phyloP scores from a whole-genome alignment of 2,888 invertebrate species.

The Epirrhoe tristata region DNA sequence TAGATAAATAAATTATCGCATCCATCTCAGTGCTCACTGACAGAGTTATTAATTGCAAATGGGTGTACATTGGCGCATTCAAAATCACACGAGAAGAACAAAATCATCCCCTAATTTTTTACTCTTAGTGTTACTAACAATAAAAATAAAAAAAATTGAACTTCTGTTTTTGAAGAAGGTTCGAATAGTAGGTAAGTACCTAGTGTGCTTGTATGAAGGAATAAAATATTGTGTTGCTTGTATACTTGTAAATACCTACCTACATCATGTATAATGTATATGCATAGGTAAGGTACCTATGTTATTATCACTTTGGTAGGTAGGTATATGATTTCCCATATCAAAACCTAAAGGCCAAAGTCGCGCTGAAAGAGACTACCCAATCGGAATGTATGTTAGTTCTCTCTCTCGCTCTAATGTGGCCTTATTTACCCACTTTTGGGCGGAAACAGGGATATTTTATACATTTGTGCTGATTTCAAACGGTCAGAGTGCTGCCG shows the following conservation, averaged over 20 bases:
- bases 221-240: not conserved
- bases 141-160: no score
- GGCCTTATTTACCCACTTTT: slow-evolving; percentile 34
- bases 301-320: slow-evolving; percentile 19
- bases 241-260: not conserved
- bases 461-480: slow-evolving; percentile 23
- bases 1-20: no score
- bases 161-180: no score
- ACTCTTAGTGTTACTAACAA: no score
- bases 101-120: no score
- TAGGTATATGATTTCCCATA: slow-evolving; percentile 20
- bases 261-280: not conserved
- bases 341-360: slow-evolving; percentile 53
- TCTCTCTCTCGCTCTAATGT: slow-evolving; percentile 26
- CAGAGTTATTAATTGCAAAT: no score
- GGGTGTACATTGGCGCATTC: no score
- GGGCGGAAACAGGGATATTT: slow-evolving; percentile 34
- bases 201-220: not conserved
- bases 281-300: not conserved
- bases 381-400: slow-evolving; percentile 18
- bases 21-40: no score
- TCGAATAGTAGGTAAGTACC: no score
- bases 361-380: slow-evolving; percentile 42
- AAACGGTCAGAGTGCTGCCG: slow-evolving; percentile 22
- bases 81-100: no score